Base-by-base conservation (phyloP, 2,888 invertebrate genomes). In the Steinernema carpocapsae region DNA sequence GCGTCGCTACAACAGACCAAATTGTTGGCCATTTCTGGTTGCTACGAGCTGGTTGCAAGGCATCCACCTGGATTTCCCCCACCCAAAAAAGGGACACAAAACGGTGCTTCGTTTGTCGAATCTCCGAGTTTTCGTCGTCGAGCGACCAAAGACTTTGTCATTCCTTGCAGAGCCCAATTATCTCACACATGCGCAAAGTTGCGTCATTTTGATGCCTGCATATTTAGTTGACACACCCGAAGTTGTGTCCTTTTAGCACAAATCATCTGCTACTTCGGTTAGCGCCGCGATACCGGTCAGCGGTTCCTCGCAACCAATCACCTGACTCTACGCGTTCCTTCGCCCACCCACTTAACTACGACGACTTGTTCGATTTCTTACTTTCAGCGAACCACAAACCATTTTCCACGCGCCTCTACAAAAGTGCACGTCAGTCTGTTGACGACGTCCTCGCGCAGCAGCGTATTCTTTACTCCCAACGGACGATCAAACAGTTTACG, bases 391-490 rank as follows among this genome's bases (percentile, higher is more conserved):
- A 51, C 14, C n/a, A 51, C 19, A 51, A 51, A 51, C 56, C 56
- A 26, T 19, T 43, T 6, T 24, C 2, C 19, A 48, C n/a, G 48
- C n/a, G 48, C n/a, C 19, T 19, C 48, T 48, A 26, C 56, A 56
- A 56, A 56, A 56, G 56, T 56, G 56, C 56, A 56, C 56, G 56
- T 56, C 56, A 56, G 26, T 24, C 7, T 56, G 56, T 56, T 56
- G 24, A 56, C 26, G 22, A 4, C 14, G 26, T 12, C 3, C 56
- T 6, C 6, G 22, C 56, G n/a, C n/a, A n/a, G 26, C 12, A 19
- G 10, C 56, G n/a, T 56, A 56, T 56, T 56, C 56, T 56, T 26
- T 56, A 26, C 4, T 56, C 56, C 2, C 26, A 22, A 56, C n/a
- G n/a, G n/a, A n/a, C 22, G 56, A 26, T 19, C 56, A 56, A 56